Evolutionary conservation across 2,113 vertebrate species (phyloP).

Genomic region (Ranitomeya variabilis): DNA sequence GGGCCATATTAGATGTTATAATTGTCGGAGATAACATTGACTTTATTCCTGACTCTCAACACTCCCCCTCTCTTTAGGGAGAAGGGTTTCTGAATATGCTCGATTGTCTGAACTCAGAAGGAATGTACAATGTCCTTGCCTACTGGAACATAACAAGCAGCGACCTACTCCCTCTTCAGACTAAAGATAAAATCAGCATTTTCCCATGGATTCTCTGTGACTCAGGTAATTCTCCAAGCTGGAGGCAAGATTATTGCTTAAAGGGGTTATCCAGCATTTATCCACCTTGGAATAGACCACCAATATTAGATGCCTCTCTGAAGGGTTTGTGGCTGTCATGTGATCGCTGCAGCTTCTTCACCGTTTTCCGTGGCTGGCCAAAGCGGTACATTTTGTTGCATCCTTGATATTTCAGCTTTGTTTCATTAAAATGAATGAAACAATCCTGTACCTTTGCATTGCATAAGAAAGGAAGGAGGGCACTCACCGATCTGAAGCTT

Average conservation of each 20-base stretch:
- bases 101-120: slow-evolving; percentile 41
- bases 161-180: slow-evolving; percentile 26
- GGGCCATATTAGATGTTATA: slow-evolving; percentile 50
- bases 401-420: too few relatives aligned
- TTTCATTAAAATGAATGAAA: too few relatives aligned
- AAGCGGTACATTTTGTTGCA: too few relatives aligned
- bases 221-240: not conserved
- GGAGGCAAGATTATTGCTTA: not conserved
- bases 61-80: slow-evolving; percentile 22
- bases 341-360: too few relatives aligned
- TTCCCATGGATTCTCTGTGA: slow-evolving; percentile 36
- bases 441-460: too few relatives aligned
- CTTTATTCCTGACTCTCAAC: not conserved
- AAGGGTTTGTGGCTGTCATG: too few relatives aligned
- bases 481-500: too few relatives aligned
- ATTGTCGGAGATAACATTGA: slow-evolving; percentile 51
- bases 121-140: slow-evolving; percentile 51
- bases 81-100: slow-evolving; percentile 32
- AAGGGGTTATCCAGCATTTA: too few relatives aligned
- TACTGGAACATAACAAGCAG: slow-evolving; percentile 44
- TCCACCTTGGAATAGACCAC: too few relatives aligned
- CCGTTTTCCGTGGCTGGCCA: too few relatives aligned
- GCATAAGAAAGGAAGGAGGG: too few relatives aligned
- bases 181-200: slow-evolving; percentile 24
- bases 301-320: too few relatives aligned